Evolutionary conservation across 2,797 vertebrate species (phyloP).

Genomic region (Girardinus metallicus): DNA sequence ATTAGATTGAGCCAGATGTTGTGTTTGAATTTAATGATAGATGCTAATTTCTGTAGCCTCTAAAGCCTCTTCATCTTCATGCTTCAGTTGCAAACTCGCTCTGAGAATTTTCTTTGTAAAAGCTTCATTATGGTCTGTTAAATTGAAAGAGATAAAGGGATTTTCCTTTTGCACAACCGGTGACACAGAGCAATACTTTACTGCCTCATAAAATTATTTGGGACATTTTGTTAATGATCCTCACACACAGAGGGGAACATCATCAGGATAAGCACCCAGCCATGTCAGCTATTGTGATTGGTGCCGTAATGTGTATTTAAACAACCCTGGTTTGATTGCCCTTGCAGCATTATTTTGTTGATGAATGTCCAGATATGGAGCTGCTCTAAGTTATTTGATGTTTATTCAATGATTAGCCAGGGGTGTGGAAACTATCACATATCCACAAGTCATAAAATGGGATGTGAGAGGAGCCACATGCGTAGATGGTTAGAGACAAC

Average conservation of each 20-base stretch:
- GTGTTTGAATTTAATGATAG: conserved; percentile 15
- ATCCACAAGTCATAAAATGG: conserved; percentile 50
- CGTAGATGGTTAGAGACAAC: conserved; percentile 42
- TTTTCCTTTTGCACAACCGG: not conserved
- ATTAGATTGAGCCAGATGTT: conserved; percentile 8
- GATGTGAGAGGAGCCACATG: conserved; percentile 38
- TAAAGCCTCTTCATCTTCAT: not conserved
- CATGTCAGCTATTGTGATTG: conserved; percentile 28
- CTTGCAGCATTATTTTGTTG: conserved; percentile 23
- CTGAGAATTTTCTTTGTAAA: not conserved
- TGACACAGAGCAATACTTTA: conserved; percentile 4
- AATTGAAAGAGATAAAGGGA: not conserved
- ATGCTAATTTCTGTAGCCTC: conserved; percentile 14
- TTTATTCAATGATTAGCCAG: conserved; percentile 70
- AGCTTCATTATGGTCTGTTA: not conserved
- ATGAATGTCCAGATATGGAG: conserved; percentile 29
- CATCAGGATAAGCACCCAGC: conserved; percentile 43
- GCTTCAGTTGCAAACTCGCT: not conserved
- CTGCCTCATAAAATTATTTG: conserved; percentile 40
- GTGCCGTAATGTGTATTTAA: conserved; percentile 9
- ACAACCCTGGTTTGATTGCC: conserved; percentile 36
- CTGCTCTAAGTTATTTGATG: conserved; percentile 55
- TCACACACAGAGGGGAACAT: conserved; percentile 28
- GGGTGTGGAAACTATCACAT: conserved; percentile 51
- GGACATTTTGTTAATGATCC: conserved; percentile 61